Evolutionary conservation across 2,797 vertebrate genomes (phyloP).

Genomic region (Phataginus tetradactyla): DNA sequence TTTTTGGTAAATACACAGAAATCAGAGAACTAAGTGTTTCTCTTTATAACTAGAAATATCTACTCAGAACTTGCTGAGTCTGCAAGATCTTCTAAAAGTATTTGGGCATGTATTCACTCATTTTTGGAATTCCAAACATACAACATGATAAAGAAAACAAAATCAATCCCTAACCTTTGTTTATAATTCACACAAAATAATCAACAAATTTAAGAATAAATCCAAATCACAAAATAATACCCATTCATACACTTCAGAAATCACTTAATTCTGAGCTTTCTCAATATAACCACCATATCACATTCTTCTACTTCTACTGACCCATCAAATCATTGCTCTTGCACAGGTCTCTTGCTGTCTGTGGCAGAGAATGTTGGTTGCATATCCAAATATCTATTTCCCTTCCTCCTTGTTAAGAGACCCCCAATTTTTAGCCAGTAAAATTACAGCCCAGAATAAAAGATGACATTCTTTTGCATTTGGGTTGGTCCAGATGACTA

Average conservation of each 20-base stretch:
- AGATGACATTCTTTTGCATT: neutral
- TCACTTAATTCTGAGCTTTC: neutral
- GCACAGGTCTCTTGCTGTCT: neutral
- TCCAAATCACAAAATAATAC: slow-evolving; percentile 19
- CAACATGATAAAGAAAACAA: neutral
- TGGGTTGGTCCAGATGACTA: neutral
- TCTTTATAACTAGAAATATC: slow-evolving; percentile 49
- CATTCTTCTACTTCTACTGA: neutral
- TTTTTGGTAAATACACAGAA: slow-evolving; percentile 59
- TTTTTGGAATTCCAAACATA: neutral
- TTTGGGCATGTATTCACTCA: neutral
- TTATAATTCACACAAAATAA: slow-evolving; percentile 1
- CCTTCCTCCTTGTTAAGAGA: slow-evolving; percentile 8
- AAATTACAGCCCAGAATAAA: neutral
- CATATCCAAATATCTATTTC: neutral
- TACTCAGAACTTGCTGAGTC: neutral
- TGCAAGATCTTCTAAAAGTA: slow-evolving; percentile 22
- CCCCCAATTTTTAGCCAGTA: neutral
- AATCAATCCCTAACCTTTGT: neutral
- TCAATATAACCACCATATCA: neutral
- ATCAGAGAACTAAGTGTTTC: slow-evolving; percentile 22
- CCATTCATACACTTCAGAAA: neutral
- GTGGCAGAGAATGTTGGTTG: neutral
- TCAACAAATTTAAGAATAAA: neutral
- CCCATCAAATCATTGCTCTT: neutral